Conservation (phyloP, 2,113 vertebrate genomes). For the Sula dactylatra region DNA sequence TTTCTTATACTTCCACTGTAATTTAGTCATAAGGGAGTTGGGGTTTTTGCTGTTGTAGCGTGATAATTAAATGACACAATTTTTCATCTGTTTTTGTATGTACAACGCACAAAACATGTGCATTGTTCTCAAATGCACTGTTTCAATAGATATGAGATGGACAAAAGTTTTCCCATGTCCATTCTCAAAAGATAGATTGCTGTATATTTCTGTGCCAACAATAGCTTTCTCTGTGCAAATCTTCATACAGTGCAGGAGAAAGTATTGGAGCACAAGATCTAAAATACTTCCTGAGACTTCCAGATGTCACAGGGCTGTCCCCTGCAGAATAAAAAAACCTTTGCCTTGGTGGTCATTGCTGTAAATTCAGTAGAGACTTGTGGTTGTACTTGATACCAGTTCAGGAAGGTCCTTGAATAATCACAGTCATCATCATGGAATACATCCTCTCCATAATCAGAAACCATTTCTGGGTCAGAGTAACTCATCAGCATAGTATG, state of each 20-base stretch:
- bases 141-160: not conserved
- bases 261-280: not conserved
- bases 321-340: not conserved
- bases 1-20: not conserved
- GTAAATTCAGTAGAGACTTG: not conserved
- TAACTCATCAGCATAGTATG: not conserved
- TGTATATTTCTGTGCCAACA: not conserved
- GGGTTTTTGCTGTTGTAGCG: not conserved
- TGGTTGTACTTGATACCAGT: not conserved
- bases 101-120: not conserved
- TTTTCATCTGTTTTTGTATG: not conserved
- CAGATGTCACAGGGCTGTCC: not conserved
- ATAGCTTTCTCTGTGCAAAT: not conserved
- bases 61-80: not conserved
- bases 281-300: not conserved
- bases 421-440: not conserved
- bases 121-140: not conserved
- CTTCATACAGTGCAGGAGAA: not conserved
- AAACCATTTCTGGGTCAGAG: not conserved
- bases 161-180: not conserved
- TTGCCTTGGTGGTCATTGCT: not conserved
- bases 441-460: not conserved
- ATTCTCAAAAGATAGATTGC: not conserved
- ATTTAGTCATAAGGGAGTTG: not conserved
- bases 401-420: not conserved